A percentile compares a stretch with the other conserved stretches of the same genome.
Evolutionary conservation across 1,140 invertebrate species (phyloP).

Genomic region (Rhopalosiphum maidis): DNA sequence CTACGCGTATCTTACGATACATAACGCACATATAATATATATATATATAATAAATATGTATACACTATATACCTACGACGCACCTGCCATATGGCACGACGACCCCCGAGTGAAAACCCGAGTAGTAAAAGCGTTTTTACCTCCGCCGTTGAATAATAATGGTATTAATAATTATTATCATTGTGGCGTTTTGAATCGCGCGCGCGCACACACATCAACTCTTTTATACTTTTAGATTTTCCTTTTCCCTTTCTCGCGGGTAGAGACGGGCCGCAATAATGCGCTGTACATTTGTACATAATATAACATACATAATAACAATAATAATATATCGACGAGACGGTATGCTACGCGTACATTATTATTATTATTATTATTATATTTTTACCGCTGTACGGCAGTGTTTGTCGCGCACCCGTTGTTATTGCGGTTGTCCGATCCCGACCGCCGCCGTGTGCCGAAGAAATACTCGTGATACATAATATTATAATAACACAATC

Average conservation of each 20-base stretch:
- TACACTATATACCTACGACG: background rate
- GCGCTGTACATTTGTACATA: background rate
- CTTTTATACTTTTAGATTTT: constrained; percentile 3
- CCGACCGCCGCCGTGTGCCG: no score
- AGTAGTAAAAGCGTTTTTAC: constrained; percentile 16
- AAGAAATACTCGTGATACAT: background rate
- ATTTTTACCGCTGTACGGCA: background rate
- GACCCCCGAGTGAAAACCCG: constrained; percentile 30
- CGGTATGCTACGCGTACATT: background rate
- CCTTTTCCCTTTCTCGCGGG: constrained; percentile 17
- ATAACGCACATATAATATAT: background rate
- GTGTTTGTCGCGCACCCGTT: background rate
- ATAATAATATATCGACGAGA: no score
- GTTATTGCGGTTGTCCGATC: background rate
- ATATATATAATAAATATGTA: background rate
- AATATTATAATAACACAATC: background rate
- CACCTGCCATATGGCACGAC: constrained; percentile 56
- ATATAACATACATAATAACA: background rate
- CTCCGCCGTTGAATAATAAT: background rate
- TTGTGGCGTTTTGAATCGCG: background rate
- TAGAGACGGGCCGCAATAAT: background rate
- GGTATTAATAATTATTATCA: constrained; percentile 25
- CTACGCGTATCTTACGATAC: background rate
- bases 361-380: no score
- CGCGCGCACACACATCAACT: background rate